A percentile compares a stretch with the other conserved stretches of the same genome.
Evolutionary conservation across 2,888 invertebrate genomes (phyloP).

Genomic region (Ganaspis brasiliensis): DNA sequence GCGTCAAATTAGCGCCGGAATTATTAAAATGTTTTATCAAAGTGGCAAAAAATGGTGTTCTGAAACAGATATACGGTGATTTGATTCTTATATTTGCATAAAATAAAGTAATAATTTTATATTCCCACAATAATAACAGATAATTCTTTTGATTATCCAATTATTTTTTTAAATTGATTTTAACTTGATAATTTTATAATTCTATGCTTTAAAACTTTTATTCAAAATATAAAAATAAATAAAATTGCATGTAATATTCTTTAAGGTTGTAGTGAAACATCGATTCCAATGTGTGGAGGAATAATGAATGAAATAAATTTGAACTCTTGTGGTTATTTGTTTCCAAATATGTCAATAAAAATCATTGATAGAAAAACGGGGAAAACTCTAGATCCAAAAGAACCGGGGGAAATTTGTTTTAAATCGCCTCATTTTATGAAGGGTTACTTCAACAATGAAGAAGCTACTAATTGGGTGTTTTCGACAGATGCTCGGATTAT

Average conservation of each 20-base stretch:
- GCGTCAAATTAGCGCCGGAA: neutral
- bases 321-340: conserved; percentile 53
- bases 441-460: conserved; percentile 59
- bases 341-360: conserved; percentile 54
- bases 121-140: too few relatives aligned
- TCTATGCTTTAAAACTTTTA: too few relatives aligned
- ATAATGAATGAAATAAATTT: too few relatives aligned
- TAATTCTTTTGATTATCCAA: too few relatives aligned
- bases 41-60: neutral
- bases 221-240: neutral
- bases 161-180: too few relatives aligned
- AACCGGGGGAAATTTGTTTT: conserved; percentile 58
- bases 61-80: neutral
- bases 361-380: conserved; percentile 52
- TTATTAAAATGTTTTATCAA: neutral
- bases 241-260: too few relatives aligned
- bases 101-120: too few relatives aligned
- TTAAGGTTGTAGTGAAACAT: conserved; percentile 54
- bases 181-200: too few relatives aligned
- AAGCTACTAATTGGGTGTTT: conserved; percentile 59
- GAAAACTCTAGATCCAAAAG: conserved; percentile 44
- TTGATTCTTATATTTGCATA: too few relatives aligned
- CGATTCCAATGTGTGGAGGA: conserved; percentile 42
- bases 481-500: too few relatives aligned
- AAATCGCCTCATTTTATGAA: conserved; percentile 55